phyloP scores from a whole-genome alignment of 2,888 invertebrate genomes.

The Synanthedon andrenaeformis region DNA sequence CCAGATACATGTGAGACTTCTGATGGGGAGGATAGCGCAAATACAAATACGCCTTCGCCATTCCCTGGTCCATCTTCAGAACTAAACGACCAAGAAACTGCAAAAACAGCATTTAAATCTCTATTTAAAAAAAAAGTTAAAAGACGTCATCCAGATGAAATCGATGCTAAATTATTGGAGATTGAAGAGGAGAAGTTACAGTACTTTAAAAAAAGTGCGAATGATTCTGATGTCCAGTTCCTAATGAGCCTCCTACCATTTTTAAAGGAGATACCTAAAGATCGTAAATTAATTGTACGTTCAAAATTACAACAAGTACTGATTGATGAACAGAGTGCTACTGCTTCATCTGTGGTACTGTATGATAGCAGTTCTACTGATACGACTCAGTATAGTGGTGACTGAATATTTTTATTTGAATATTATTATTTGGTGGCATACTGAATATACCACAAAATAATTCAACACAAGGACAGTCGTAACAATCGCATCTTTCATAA shows the following conservation, averaged over 20 bases:
- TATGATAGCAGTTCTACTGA: neutral
- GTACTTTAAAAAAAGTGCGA: slow-evolving; percentile 1
- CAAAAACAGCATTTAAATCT: neutral
- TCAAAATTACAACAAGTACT: neutral
- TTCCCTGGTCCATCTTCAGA: too few relatives aligned
- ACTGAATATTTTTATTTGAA: too few relatives aligned
- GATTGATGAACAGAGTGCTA: neutral
- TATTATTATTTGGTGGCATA: too few relatives aligned
- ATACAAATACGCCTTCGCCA: neutral
- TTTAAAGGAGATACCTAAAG: slow-evolving; percentile 8
- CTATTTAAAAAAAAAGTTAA: neutral
- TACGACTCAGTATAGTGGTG: neutral
- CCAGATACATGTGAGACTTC: neutral
- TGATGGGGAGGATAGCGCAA: neutral
- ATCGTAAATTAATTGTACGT: slow-evolving; percentile 4
- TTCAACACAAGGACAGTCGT: too few relatives aligned
- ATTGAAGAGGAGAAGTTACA: slow-evolving; percentile 4
- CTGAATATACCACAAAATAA: too few relatives aligned
- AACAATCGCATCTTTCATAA: too few relatives aligned
- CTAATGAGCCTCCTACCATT: slow-evolving; percentile 9
- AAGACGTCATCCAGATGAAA: neutral
- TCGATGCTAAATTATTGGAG: neutral
- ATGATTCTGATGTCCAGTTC: slow-evolving; percentile 9
- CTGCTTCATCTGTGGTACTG: neutral
- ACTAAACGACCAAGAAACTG: too few relatives aligned